These are phyloP conservation scores for Enteromius fasciolatus DNA, from an alignment of 2,797 vertebrate genomes.

Conservation along the genomic window DNA sequence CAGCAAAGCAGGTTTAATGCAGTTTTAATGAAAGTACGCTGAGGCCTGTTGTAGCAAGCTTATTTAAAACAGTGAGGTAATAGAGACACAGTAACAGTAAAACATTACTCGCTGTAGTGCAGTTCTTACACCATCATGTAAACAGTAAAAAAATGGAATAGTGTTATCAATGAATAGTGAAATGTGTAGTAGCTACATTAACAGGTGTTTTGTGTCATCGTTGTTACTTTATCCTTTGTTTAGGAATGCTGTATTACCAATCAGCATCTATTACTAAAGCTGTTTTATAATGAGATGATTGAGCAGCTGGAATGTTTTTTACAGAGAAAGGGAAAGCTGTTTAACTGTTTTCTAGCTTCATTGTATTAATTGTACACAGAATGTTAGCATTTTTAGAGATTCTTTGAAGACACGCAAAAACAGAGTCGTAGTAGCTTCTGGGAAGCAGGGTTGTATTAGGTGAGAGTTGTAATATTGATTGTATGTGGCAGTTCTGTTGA, in stretches of 20 bases:
- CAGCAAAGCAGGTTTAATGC: constrained; percentile 1
- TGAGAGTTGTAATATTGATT: constrained; percentile 50
- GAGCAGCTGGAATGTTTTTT: neutral
- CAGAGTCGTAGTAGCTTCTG: neutral
- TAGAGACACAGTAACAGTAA: neutral
- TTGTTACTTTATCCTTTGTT: neutral
- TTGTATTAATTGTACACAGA: neutral
- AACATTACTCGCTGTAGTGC: neutral
- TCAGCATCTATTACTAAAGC: neutral
- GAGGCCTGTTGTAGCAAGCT: neutral
- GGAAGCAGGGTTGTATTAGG: constrained; percentile 7
- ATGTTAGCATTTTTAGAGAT: constrained; percentile 2
- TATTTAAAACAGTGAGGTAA: neutral
- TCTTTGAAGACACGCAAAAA: neutral
- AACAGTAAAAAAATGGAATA: neutral
- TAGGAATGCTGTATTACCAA: neutral
- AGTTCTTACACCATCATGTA: neutral
- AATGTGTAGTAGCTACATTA: neutral
- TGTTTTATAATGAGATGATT: neutral
- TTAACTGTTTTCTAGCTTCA: constrained; percentile 4
- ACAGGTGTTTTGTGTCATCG: neutral
- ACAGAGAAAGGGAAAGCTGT: neutral
- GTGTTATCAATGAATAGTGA: neutral
- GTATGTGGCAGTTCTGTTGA: constrained; percentile 67
- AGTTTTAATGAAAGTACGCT: constrained; percentile 31